phyloP scores from a whole-genome alignment of 2,888 invertebrate species.

The Ophion ellenae region DNA sequence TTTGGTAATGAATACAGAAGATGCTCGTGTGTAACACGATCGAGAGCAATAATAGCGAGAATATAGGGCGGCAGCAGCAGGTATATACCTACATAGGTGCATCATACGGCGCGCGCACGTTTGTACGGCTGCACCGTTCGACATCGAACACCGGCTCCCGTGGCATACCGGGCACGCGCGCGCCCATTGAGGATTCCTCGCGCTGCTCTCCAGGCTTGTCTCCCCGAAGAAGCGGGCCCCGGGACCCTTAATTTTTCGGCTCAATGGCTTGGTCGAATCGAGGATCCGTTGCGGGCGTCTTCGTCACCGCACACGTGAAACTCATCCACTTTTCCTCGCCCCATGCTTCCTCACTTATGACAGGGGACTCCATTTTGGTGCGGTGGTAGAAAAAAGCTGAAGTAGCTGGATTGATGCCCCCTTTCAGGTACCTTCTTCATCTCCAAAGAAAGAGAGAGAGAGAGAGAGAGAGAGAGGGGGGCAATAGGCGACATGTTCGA shows the following conservation, averaged over 20 bases:
- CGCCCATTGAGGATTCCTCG: slow-evolving; percentile 54
- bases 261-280: slow-evolving; percentile 5
- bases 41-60: slow-evolving; percentile 51
- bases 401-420: too few species aligned
- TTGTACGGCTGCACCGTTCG: slow-evolving; percentile 61
- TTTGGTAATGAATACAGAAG: slow-evolving; percentile 65
- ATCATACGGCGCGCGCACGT: slow-evolving; percentile 8
- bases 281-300: not conserved
- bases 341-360: too few species aligned
- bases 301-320: not conserved
- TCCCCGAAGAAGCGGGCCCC: not conserved
- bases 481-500: too few species aligned
- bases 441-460: too few species aligned
- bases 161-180: slow-evolving; percentile 64
- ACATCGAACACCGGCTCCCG: slow-evolving; percentile 61
- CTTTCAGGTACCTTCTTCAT: too few species aligned
- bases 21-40: slow-evolving; percentile 62
- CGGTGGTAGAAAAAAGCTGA: too few species aligned
- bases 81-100: not conserved
- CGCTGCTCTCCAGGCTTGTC: not conserved
- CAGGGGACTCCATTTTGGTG: too few species aligned
- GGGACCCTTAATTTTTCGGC: not conserved
- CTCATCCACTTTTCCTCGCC: not conserved
- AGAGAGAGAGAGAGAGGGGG: too few species aligned
- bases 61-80: not conserved